phyloP scores from a whole-genome alignment of 1,140 invertebrate genomes.

The Sycophaga agraensis region DNA sequence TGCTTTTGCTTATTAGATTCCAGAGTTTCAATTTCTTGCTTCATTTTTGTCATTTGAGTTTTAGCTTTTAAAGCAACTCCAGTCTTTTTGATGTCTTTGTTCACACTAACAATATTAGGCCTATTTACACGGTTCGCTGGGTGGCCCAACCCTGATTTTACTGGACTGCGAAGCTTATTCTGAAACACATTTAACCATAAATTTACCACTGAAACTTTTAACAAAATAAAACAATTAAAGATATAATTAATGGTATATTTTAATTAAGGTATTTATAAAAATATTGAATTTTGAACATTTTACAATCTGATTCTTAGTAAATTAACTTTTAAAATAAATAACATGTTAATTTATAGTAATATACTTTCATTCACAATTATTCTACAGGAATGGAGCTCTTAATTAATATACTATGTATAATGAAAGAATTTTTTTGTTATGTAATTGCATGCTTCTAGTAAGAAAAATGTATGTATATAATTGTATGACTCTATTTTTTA shows the following conservation, averaged over 20 bases:
- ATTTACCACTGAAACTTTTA: not conserved
- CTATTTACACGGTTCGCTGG: constrained; percentile 26
- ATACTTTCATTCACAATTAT: too few species aligned
- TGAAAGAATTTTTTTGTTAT: too few species aligned
- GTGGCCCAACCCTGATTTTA: constrained; percentile 22
- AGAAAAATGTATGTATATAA: not conserved
- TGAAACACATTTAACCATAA: constrained; percentile 30
- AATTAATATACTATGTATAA: too few species aligned
- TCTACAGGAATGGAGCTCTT: too few species aligned
- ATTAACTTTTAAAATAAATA: not conserved
- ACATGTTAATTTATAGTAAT: not conserved
- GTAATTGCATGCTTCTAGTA: not conserved
- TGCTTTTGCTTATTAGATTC: constrained; percentile 8
- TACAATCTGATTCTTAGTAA: not conserved
- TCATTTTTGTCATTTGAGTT: constrained; percentile 33
- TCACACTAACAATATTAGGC: not conserved
- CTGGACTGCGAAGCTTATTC: constrained; percentile 37
- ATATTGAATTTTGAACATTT: not conserved
- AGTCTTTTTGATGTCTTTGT: constrained; percentile 29
- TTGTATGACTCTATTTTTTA: not conserved
- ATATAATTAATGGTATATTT: not conserved
- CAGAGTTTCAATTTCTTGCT: constrained; percentile 31
- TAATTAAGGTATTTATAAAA: not conserved
- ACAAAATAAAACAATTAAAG: not conserved
- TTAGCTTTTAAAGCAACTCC: constrained; percentile 14